A percentile compares a stretch with the other conserved stretches of the same genome.
Evolutionary conservation across 2,113 vertebrate species (phyloP).

Genomic region (Nesoenas mayeri): DNA sequence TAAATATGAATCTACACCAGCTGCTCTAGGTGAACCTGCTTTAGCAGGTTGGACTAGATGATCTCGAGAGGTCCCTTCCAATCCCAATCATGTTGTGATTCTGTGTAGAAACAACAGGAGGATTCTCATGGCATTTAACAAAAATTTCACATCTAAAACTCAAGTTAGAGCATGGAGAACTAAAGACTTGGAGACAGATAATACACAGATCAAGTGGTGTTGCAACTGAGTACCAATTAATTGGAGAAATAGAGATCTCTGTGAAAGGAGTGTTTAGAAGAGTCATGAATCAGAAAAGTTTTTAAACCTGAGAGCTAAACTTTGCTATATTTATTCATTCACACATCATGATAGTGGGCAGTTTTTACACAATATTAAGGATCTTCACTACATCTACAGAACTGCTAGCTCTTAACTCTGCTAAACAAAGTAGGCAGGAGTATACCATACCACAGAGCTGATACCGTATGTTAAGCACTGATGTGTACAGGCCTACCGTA

Average conservation of each 20-base stretch:
- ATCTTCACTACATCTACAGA: not conserved
- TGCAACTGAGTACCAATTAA: not conserved
- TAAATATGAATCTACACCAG: rapidly evolving
- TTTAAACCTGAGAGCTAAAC: not conserved
- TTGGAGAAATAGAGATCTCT: not conserved
- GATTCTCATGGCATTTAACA: not conserved
- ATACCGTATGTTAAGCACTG: not conserved
- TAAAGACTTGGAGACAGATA: not conserved
- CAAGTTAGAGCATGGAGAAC: not conserved
- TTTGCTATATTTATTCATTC: not conserved
- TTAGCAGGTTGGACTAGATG: no score
- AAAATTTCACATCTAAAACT: not conserved
- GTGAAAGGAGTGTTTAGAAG: not conserved
- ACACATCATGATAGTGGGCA: not conserved
- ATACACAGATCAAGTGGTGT: not conserved
- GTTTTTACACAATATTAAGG: not conserved
- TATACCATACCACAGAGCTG: not conserved
- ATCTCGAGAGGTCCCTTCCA: no score
- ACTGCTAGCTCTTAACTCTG: not conserved
- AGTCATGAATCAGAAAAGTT: not conserved
- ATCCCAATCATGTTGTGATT: no score
- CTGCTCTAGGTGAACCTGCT: no score
- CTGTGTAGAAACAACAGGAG: not conserved
- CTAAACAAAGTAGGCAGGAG: not conserved
- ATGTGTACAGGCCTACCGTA: not conserved